These are phyloP conservation scores for Gnathonemus echidnorhynchus DNA, from an alignment of 2,113 vertebrate genomes.

Conservation along the genomic window DNA sequence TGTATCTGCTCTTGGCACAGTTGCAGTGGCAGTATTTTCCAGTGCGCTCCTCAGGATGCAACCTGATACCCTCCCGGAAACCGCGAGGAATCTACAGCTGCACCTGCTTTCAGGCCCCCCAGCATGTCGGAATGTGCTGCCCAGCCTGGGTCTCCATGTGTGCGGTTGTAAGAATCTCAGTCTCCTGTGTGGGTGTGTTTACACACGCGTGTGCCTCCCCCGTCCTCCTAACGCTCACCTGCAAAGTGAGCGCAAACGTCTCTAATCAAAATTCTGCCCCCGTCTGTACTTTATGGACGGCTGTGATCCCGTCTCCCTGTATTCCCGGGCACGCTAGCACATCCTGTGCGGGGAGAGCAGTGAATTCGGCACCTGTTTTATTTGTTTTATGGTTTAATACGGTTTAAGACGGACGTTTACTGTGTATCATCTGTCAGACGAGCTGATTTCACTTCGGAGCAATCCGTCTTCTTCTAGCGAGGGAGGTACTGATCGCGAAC, in stretches of 20 bases:
- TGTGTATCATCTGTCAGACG: constrained; percentile 14
- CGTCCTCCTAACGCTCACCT: neutral
- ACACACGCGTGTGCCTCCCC: neutral
- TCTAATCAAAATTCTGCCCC: constrained; percentile 8
- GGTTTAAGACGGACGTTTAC: constrained; percentile 8
- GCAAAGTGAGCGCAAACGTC: neutral
- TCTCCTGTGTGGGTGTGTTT: neutral
- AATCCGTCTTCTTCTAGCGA: neutral
- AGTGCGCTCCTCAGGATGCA: neutral
- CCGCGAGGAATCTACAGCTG: neutral
- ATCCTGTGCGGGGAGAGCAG: neutral
- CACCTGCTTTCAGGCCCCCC: neutral
- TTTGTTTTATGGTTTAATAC: constrained; percentile 14
- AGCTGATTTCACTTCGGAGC: neutral
- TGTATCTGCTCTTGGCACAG: neutral
- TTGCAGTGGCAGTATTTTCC: neutral
- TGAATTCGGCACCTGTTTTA: neutral
- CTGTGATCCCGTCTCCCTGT: neutral
- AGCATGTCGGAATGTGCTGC: neutral
- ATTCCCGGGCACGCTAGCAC: neutral
- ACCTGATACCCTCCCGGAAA: neutral
- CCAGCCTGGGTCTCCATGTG: neutral
- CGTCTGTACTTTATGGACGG: neutral
- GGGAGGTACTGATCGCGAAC: neutral
- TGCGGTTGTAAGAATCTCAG: neutral